Base-by-base conservation (phyloP, 2,797 vertebrate genomes). In the Rhodeus uyekii region DNA sequence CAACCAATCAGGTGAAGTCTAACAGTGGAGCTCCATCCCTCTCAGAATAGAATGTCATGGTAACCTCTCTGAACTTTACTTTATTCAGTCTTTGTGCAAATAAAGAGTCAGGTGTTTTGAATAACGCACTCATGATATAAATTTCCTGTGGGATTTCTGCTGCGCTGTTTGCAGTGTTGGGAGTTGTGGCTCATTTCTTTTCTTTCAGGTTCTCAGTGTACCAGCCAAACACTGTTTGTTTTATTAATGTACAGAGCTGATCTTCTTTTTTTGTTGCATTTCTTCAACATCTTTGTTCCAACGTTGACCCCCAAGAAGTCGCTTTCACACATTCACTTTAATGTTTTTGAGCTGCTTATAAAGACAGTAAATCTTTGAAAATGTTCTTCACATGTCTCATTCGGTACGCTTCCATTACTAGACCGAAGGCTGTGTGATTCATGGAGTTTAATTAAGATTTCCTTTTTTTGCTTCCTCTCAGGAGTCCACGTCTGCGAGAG, bases 401-500 rank as follows among this genome's bases (percentile, higher is more conserved):
- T 29, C n/a, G n/a, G 24, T 71, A 34, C n/a, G 4, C 14, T 65
- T 32, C 38, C 48, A 18, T 74, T 46, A 27, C 18, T 76, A 4
- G 13, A 4, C 50, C 22, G 12, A 27, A 65, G 27, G 24, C 32
- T 24, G 27, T 82, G 34, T 85, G 81, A 87, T 86, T 53, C 82
- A 0, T 19, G 16, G 13, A 77, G 46, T 81, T 65, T 82, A 72
- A 85, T 84, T 69, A 76, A 83, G 42, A 27, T 71, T 76, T 75
- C 32, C 32, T 55, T 29, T 80, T n/a, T 50, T 46, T 36, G 16
- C 42, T 74, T 71, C 76, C 60, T 81, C 75, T 22, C 86, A 94
- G 93, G 94, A 93, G 92, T 94, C 93, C 94, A 95, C 93, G 94
- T 95, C 93, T 92, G 92, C 90, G 87, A 91, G 91, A 90, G 90